A percentile compares a stretch with the other conserved stretches of the same genome.
Evolutionary conservation across 2,888 invertebrate genomes (phyloP).

Genomic region (Periphyllus acericola): DNA sequence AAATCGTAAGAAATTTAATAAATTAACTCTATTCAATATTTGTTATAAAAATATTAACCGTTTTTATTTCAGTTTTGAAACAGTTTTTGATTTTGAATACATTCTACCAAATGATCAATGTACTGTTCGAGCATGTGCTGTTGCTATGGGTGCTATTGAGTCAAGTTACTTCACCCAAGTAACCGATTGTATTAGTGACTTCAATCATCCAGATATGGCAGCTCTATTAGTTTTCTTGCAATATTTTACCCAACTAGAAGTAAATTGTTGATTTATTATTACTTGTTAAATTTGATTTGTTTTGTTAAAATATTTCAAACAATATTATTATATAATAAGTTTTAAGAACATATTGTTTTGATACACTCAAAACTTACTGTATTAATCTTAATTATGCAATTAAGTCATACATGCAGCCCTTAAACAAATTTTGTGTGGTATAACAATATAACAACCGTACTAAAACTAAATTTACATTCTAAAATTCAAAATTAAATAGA

Average conservation of each 20-base stretch:
- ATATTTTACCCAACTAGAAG: conserved; percentile 88
- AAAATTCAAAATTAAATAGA: no score
- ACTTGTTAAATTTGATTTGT: not conserved
- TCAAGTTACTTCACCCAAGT: conserved; percentile 79
- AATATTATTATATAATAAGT: not conserved
- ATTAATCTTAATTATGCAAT: no score
- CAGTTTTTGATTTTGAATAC: conserved; percentile 69
- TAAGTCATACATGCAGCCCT: no score
- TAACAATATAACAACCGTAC: no score
- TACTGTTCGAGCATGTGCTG: conserved; percentile 73
- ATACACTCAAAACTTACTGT: no score
- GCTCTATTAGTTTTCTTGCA: conserved; percentile 82
- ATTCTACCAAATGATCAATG: conserved; percentile 67
- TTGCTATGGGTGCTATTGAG: conserved; percentile 85
- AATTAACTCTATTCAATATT: conserved; percentile 66
- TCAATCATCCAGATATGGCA: conserved; percentile 75
- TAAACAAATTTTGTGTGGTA: no score
- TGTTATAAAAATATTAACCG: not conserved
- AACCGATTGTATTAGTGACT: conserved; percentile 75
- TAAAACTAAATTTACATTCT: no score
- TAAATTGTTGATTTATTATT: conserved; percentile 66
- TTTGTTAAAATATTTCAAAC: not conserved
- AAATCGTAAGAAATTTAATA: conserved; percentile 4
- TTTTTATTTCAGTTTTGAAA: conserved; percentile 67
- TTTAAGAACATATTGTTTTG: no score